phyloP scores from a whole-genome alignment of 2,888 invertebrate genomes.

The Exephanes ischioxanthus region DNA sequence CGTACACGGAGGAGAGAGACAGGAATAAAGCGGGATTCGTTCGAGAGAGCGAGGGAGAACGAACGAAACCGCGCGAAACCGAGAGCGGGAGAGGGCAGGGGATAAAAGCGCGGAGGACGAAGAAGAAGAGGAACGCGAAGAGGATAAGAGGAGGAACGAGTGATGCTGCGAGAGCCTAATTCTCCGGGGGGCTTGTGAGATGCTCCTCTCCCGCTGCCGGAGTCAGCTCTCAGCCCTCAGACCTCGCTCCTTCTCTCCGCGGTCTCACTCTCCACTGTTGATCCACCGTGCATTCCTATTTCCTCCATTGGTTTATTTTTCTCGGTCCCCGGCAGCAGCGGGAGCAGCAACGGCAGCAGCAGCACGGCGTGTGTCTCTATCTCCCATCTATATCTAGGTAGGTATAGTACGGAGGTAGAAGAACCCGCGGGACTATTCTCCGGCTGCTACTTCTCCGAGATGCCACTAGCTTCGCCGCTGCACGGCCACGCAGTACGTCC shows the following conservation, averaged over 20 bases:
- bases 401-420: conserved; percentile 39
- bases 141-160: conserved; percentile 53
- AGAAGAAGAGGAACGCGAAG: conserved; percentile 25
- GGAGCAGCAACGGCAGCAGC: conserved; percentile 47
- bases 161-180: conserved; percentile 68
- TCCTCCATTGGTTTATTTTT: conserved; percentile 74
- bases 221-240: conserved; percentile 19
- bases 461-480: conserved; percentile 22
- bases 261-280: conserved; percentile 55
- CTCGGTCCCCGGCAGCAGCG: conserved; percentile 41
- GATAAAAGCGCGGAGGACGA: conserved; percentile 13
- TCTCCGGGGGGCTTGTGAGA: conserved; percentile 62
- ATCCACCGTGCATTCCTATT: conserved; percentile 73
- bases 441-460: conserved; percentile 22
- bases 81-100: conserved; percentile 1
- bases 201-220: neutral
- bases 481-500: conserved; percentile 7
- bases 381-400: conserved; percentile 73
- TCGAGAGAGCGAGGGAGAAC: neutral
- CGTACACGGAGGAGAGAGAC: conserved; percentile 59
- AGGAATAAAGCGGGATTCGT: conserved; percentile 2
- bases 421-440: conserved; percentile 46
- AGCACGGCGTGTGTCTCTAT: conserved; percentile 72
- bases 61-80: conserved; percentile 9
- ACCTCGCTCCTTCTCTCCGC: conserved; percentile 29